A percentile compares a stretch with the other conserved stretches of the same genome.
Conservation (phyloP, 2,797 vertebrate genomes). For the Cichlasoma orientale region DNA sequence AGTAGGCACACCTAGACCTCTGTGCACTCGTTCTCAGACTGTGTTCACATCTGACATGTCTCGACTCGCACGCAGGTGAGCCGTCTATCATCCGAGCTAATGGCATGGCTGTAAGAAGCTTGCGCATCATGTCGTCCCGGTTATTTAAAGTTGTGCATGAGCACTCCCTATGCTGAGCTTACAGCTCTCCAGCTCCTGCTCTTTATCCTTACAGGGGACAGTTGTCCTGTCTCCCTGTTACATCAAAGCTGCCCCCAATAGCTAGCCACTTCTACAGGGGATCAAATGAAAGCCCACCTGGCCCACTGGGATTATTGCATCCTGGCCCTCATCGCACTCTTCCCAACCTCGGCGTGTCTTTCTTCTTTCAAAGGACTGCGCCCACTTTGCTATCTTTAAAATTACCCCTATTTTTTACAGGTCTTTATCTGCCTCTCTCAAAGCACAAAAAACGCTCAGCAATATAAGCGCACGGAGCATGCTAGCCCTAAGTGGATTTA, state of each 20-base stretch:
- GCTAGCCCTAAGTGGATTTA: conserved; percentile 80
- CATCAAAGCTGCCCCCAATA: conserved; percentile 63
- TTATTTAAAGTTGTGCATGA: conserved; percentile 61
- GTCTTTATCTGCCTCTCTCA: conserved; percentile 41
- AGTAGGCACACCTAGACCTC: neutral
- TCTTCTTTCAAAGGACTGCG: conserved; percentile 42
- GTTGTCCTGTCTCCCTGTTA: conserved; percentile 55
- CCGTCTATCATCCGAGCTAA: conserved; percentile 38
- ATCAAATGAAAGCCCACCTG: conserved; percentile 72
- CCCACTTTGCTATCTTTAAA: conserved; percentile 45
- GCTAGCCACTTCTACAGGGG: conserved; percentile 42
- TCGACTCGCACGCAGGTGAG: conserved; percentile 29
- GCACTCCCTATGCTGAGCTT: conserved; percentile 31
- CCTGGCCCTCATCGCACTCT: conserved; percentile 27
- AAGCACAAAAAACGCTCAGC: conserved; percentile 46
- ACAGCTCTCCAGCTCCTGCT: conserved; percentile 61
- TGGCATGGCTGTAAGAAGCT: conserved; percentile 22
- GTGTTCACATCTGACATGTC: neutral
- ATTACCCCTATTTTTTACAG: conserved; percentile 23
- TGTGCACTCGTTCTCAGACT: neutral
- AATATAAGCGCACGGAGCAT: conserved; percentile 49
- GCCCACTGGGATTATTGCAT: conserved; percentile 49
- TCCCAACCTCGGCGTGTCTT: conserved; percentile 30
- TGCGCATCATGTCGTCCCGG: conserved; percentile 11
- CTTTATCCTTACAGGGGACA: conserved; percentile 55